These are phyloP conservation scores for Xyrichtys novacula DNA, from an alignment of 2,797 vertebrate species.

Conservation along the genomic window DNA sequence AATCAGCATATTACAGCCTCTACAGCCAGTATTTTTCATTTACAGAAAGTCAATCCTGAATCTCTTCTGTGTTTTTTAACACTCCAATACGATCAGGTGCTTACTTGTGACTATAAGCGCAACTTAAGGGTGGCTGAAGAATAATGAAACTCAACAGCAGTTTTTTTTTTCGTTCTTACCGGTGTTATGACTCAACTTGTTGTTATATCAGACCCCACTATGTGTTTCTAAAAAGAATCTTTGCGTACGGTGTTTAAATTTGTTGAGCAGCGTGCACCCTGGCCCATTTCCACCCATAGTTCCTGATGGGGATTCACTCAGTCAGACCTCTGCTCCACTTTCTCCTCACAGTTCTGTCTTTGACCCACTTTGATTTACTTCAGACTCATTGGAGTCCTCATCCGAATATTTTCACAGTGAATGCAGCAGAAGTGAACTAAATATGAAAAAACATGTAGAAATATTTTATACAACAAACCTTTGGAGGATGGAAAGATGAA, in stretches of 20 bases:
- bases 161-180: conserved; percentile 23
- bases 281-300: conserved; percentile 78
- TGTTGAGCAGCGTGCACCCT: conserved; percentile 81
- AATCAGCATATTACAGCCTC: neutral
- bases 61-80: neutral
- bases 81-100: neutral
- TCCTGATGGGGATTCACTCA: conserved; percentile 76
- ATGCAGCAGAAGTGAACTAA: conserved; percentile 41
- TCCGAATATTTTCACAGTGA: conserved; percentile 30
- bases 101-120: neutral
- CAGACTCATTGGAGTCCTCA: conserved; percentile 40
- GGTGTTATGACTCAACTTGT: conserved; percentile 39
- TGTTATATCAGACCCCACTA: conserved; percentile 44
- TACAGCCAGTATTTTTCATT: neutral
- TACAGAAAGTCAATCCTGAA: neutral
- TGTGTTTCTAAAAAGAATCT: conserved; percentile 64
- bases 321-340: conserved; percentile 81
- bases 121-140: neutral
- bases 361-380: conserved; percentile 81
- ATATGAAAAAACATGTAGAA: conserved; percentile 16
- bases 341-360: conserved; percentile 65
- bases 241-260: conserved; percentile 74
- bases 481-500: conserved; percentile 27
- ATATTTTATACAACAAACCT: conserved; percentile 18
- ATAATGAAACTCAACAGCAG: conserved; percentile 1